phyloP scores from a whole-genome alignment of 2,797 vertebrate genomes.

The Triplophysa yarkandensis region DNA sequence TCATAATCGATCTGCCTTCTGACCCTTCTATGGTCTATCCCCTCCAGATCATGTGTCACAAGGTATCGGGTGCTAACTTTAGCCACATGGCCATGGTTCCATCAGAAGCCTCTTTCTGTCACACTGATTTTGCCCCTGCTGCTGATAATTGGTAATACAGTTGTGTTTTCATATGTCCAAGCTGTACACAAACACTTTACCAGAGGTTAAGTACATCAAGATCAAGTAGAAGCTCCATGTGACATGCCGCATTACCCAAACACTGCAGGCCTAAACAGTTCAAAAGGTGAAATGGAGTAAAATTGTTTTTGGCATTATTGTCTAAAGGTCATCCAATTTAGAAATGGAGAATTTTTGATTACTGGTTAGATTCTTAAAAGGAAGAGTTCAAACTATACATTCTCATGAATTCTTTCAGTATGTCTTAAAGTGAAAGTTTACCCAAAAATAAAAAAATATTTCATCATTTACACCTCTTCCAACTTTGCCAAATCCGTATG shows the following conservation, averaged over 20 bases:
- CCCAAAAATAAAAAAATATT: no score
- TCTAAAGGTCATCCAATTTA: no score
- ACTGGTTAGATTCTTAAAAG: no score
- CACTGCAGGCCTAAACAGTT: background rate
- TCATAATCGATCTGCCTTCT: slow-evolving; percentile 40
- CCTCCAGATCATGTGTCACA: slow-evolving; percentile 46
- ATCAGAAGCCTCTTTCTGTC: slow-evolving; percentile 1
- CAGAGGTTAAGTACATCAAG: slow-evolving; percentile 60
- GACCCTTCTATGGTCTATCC: slow-evolving; percentile 38
- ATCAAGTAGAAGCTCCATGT: background rate
- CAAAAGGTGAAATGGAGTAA: background rate
- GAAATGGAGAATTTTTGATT: no score
- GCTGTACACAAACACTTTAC: background rate
- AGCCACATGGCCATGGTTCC: slow-evolving; percentile 34
- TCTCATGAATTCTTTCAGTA: slow-evolving; percentile 18
- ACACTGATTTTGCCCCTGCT: background rate
- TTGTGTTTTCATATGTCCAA: slow-evolving; percentile 5
- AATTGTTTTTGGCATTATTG: no score
- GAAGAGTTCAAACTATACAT: slow-evolving; percentile 35
- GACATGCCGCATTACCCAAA: slow-evolving; percentile 1
- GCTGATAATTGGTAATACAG: slow-evolving; percentile 23
- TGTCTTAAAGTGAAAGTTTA: no score
- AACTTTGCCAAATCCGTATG: no score
- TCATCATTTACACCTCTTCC: no score
- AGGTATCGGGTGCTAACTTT: slow-evolving; percentile 55